Conservation (phyloP, 2,797 vertebrate genomes). For the Hoplostethus atlanticus region DNA sequence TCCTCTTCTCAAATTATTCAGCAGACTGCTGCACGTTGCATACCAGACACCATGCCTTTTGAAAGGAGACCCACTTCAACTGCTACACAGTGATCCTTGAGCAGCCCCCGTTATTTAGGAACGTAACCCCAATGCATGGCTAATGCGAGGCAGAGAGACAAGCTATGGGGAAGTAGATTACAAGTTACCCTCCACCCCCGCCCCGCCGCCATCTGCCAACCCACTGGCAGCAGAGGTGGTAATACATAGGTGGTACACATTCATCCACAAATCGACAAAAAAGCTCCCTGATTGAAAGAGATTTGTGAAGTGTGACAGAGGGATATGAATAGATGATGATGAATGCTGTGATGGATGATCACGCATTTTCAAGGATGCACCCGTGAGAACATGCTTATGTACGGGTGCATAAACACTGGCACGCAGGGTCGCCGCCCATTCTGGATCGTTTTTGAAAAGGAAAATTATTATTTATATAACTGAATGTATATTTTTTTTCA, state of each 20-base stretch:
- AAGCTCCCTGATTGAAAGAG: slow-evolving; percentile 21
- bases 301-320: slow-evolving; percentile 6
- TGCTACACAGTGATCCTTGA: slow-evolving; percentile 1
- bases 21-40: slow-evolving; percentile 1
- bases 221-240: slow-evolving; percentile 29
- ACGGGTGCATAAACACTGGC: slow-evolving; percentile 6
- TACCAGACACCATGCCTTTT: slow-evolving; percentile 1
- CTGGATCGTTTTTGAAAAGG: no score
- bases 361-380: not conserved
- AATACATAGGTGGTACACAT: slow-evolving; percentile 38
- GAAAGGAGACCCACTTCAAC: slow-evolving; percentile 6
- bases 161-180: slow-evolving; percentile 44
- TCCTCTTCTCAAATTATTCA: slow-evolving; percentile 20
- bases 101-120: slow-evolving; percentile 11
- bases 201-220: slow-evolving; percentile 48
- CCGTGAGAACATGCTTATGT: not conserved
- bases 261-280: slow-evolving; percentile 15
- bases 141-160: slow-evolving; percentile 31
- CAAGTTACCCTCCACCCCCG: not conserved
- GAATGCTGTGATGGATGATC: not conserved
- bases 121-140: not conserved
- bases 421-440: no score
- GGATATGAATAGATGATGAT: slow-evolving; percentile 8
- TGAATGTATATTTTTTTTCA: no score
- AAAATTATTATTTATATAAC: no score